A percentile compares a stretch with the other conserved stretches of the same genome.
Conservation (phyloP, 2,888 invertebrate species). For the Mythimna loreyi region DNA sequence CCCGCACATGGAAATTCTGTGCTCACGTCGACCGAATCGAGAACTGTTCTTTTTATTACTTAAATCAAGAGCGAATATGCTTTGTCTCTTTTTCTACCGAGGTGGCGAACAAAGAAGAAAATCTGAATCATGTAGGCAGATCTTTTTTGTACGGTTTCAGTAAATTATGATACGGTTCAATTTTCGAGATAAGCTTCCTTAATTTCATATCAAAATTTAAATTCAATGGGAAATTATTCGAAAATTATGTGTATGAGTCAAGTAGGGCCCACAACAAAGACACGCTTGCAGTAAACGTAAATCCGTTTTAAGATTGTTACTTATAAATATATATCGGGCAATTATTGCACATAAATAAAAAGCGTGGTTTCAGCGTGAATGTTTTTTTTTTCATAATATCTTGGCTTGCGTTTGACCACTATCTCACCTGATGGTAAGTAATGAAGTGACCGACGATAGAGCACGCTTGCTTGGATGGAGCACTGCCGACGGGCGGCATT, state of each 20-base stretch:
- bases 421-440: too few relatives aligned
- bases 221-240: constrained; percentile 33
- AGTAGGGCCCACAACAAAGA: constrained; percentile 38
- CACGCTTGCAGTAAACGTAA: constrained; percentile 14
- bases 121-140: constrained; percentile 20
- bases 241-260: constrained; percentile 26
- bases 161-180: constrained; percentile 52
- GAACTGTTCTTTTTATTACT: constrained; percentile 68
- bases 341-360: too few relatives aligned
- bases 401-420: too few relatives aligned
- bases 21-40: constrained; percentile 69
- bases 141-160: constrained; percentile 47
- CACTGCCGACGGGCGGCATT: too few relatives aligned
- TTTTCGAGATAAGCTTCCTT: constrained; percentile 53
- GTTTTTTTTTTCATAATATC: too few relatives aligned
- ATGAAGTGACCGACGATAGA: too few relatives aligned
- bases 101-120: constrained; percentile 38
- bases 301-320: constrained; percentile 6
- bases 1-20: constrained; percentile 78
- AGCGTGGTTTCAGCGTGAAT: too few relatives aligned
- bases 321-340: constrained; percentile 4
- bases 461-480: too few relatives aligned
- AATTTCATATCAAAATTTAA: constrained; percentile 50
- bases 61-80: constrained; percentile 59
- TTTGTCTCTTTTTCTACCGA: constrained; percentile 44